phyloP scores from a whole-genome alignment of 2,113 vertebrate genomes.

The Hassar affinis region DNA sequence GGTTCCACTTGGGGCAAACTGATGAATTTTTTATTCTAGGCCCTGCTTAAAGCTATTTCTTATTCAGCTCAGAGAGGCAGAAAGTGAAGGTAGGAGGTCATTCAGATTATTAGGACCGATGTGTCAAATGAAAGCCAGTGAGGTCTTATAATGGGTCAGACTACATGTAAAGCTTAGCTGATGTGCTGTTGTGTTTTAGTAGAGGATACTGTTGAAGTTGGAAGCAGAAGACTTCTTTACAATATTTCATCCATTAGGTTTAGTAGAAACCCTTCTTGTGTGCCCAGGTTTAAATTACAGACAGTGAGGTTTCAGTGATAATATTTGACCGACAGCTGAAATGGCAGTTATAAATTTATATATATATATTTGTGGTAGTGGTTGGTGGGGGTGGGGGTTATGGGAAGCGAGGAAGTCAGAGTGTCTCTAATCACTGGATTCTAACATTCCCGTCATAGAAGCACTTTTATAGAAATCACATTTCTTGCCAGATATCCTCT shows the following conservation, averaged over 20 bases:
- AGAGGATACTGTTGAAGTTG: conserved; percentile 28
- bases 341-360: conserved; percentile 79
- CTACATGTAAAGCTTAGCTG: conserved; percentile 57
- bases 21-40: neutral
- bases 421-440: conserved; percentile 63
- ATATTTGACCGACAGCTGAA: conserved; percentile 76
- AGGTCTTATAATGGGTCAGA: conserved; percentile 71
- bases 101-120: conserved; percentile 81
- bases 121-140: conserved; percentile 76
- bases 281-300: conserved; percentile 67
- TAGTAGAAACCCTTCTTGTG: conserved; percentile 47
- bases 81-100: conserved; percentile 62
- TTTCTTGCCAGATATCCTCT: conserved; percentile 54
- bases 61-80: conserved; percentile 29
- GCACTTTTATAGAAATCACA: conserved; percentile 62
- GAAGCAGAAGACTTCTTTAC: conserved; percentile 58
- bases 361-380: conserved; percentile 71
- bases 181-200: neutral
- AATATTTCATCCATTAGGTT: conserved; percentile 67
- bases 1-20: neutral
- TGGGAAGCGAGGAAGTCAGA: conserved; percentile 25
- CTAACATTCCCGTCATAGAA: conserved; percentile 67
- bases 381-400: conserved; percentile 40
- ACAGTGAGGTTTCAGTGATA: conserved; percentile 73
- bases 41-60: neutral